A percentile compares a stretch with the other conserved stretches of the same genome.
Conservation (phyloP, 2,888 invertebrate genomes). For the Shargacucullia verbasci region DNA sequence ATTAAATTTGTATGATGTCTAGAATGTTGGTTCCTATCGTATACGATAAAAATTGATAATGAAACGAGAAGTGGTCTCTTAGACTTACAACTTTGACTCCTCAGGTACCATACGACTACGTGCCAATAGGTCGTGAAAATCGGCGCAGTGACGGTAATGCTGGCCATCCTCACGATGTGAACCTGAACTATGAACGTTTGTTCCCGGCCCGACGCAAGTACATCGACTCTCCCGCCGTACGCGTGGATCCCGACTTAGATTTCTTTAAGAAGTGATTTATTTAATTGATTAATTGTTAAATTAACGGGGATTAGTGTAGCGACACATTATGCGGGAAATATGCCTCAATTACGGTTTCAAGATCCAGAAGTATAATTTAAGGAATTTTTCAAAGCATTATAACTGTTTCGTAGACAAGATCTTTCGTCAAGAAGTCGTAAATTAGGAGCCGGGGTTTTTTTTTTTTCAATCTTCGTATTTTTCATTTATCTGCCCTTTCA, state of each 20-base stretch:
- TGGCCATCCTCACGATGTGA: conserved; percentile 72
- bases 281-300: neutral
- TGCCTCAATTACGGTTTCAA: too few species aligned
- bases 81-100: neutral
- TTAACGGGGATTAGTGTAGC: neutral
- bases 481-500: too few species aligned
- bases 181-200: conserved; percentile 74
- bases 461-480: too few species aligned
- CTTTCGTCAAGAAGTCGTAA: too few species aligned
- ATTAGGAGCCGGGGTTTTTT: too few species aligned
- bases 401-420: too few species aligned
- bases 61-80: too few species aligned
- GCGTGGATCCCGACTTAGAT: conserved; percentile 4
- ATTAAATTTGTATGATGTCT: too few species aligned
- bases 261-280: conserved; percentile 23
- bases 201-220: conserved; percentile 75
- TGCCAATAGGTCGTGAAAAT: conserved; percentile 71
- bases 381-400: too few species aligned
- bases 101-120: conserved; percentile 84
- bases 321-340: neutral
- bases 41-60: too few species aligned
- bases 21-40: too few species aligned
- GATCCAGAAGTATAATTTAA: too few species aligned
- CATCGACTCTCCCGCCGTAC: conserved; percentile 38
- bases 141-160: conserved; percentile 37